phyloP scores from a whole-genome alignment of 2,888 invertebrate species.

The Chymomyza caudatula region DNA sequence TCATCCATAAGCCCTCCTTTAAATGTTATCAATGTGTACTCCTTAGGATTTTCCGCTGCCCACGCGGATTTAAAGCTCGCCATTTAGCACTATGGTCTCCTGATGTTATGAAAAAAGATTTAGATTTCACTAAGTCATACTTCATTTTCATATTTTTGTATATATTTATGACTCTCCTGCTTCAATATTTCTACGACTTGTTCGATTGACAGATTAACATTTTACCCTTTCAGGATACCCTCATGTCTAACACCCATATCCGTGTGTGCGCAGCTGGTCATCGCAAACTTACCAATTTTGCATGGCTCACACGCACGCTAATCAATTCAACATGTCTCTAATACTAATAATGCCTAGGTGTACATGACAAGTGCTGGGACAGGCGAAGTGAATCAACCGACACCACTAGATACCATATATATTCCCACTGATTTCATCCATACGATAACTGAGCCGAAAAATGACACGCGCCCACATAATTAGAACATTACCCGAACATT shows the following conservation, averaged over 20 bases:
- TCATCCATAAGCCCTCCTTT: too few species aligned
- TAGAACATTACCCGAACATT: constrained; percentile 65
- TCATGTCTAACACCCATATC: neutral
- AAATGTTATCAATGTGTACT: too few species aligned
- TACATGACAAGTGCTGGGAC: neutral
- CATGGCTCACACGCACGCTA: constrained; percentile 47
- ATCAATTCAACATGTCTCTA: constrained; percentile 56
- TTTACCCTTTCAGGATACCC: neutral
- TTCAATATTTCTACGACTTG: too few species aligned
- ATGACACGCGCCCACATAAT: constrained; percentile 72
- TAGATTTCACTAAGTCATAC: too few species aligned
- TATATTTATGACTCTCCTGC: too few species aligned
- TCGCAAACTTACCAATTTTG: constrained; percentile 35
- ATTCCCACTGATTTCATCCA: constrained; percentile 12
- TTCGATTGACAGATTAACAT: neutral
- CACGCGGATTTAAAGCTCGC: too few species aligned
- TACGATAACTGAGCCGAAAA: constrained; percentile 25
- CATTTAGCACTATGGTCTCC: too few species aligned
- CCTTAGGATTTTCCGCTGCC: too few species aligned
- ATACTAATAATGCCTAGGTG: constrained; percentile 19
- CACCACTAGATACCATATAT: neutral
- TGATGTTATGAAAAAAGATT: too few species aligned
- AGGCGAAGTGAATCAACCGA: neutral
- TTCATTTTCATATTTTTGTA: too few species aligned
- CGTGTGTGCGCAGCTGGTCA: neutral